phyloP scores from a whole-genome alignment of 2,888 invertebrate species.

The Asteroscopus sphinx region DNA sequence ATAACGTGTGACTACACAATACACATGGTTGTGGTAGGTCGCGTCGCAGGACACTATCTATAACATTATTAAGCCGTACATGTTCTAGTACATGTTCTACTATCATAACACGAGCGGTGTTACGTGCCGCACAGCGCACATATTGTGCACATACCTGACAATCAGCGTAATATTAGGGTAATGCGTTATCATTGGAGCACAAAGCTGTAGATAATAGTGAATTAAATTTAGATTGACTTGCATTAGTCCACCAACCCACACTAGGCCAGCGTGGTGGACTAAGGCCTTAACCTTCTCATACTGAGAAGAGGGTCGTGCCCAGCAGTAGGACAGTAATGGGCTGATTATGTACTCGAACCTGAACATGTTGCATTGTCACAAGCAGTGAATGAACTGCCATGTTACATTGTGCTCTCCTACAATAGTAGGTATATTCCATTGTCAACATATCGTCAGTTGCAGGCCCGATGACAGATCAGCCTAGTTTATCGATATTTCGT shows the following conservation, averaged over 20 bases:
- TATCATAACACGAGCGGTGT: constrained; percentile 19
- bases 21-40: constrained; percentile 44
- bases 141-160: constrained; percentile 23
- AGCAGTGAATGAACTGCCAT: constrained; percentile 3
- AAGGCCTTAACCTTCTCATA: too few relatives aligned
- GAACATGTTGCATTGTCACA: neutral
- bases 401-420: constrained; percentile 1
- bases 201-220: neutral
- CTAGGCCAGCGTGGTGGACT: too few relatives aligned
- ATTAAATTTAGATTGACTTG: constrained; percentile 10
- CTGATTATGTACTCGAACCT: neutral
- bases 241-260: too few relatives aligned
- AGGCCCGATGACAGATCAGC: too few relatives aligned
- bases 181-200: constrained; percentile 10
- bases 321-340: too few relatives aligned
- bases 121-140: constrained; percentile 3
- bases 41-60: constrained; percentile 34
- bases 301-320: too few relatives aligned
- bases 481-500: too few relatives aligned
- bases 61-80: constrained; percentile 26
- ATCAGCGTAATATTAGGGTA: constrained; percentile 21
- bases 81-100: constrained; percentile 12
- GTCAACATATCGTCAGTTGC: neutral
- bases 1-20: constrained; percentile 6
- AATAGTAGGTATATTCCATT: neutral